These are phyloP conservation scores for Murina feae DNA, from an alignment of 2,113 vertebrate species.

Conservation along the genomic window DNA sequence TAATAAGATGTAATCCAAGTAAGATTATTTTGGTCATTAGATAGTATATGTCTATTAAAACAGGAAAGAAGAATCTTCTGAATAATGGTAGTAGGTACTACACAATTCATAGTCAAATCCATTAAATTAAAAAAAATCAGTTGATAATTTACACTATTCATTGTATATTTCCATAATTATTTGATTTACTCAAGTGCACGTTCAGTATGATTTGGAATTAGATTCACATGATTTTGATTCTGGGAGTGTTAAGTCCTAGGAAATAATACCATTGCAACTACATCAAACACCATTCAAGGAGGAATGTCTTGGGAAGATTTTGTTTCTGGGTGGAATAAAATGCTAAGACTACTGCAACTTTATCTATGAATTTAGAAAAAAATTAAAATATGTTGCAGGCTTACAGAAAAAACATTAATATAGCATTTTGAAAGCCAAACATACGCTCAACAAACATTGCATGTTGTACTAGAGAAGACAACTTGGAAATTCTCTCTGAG, in stretches of 20 bases:
- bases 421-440: background rate
- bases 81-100: conserved; percentile 12
- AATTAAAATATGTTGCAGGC: background rate
- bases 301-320: background rate
- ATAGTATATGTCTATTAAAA: conserved; percentile 33
- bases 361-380: background rate
- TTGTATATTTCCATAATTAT: conserved; percentile 52
- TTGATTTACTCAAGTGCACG: conserved; percentile 17
- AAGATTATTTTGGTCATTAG: background rate
- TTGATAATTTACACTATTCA: conserved; percentile 23
- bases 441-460: background rate
- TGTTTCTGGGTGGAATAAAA: background rate
- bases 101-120: conserved; percentile 22
- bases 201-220: conserved; percentile 23
- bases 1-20: background rate
- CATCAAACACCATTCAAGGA: background rate
- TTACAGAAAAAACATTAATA: background rate
- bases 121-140: conserved; percentile 22
- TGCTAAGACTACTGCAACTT: background rate
- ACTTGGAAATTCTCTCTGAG: background rate
- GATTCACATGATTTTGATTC: background rate
- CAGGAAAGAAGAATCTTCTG: background rate
- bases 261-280: conserved; percentile 9
- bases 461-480: background rate
- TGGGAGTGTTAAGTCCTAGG: background rate